These are phyloP conservation scores for Hypocryptadius cinnamomeus DNA, from an alignment of 2,113 vertebrate genomes.

Conservation along the genomic window DNA sequence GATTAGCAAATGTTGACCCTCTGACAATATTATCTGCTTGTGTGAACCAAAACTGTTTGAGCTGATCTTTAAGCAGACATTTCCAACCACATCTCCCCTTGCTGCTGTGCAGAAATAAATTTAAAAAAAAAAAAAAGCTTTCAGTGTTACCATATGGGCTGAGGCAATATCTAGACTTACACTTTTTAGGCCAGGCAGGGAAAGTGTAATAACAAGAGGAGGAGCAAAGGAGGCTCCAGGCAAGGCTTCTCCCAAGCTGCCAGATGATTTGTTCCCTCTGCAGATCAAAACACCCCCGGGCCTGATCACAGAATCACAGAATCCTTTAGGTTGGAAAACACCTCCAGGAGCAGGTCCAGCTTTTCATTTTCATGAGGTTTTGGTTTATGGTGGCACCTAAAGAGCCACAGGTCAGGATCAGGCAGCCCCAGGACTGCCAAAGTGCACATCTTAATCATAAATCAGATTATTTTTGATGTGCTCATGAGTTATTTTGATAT, in stretches of 20 bases:
- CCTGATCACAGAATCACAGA: not conserved
- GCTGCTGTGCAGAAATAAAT: not conserved
- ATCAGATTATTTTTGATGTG: not conserved
- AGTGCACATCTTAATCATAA: not conserved
- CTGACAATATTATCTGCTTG: not conserved
- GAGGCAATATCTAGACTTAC: conserved; percentile 23
- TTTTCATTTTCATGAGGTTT: not conserved
- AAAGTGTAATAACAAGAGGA: not conserved
- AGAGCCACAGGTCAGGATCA: not conserved
- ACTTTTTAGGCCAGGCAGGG: not conserved
- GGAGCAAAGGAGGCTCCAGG: not conserved
- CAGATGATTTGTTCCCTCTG: not conserved
- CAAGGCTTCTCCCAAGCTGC: not conserved
- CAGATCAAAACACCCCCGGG: not conserved
- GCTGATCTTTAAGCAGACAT: not conserved
- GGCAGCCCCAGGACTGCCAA: not conserved
- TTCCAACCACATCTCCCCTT: not conserved
- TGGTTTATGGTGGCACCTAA: not conserved
- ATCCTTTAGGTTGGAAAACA: not conserved
- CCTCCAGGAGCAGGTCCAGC: not conserved
- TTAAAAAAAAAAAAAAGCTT: not conserved
- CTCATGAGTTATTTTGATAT: not conserved
- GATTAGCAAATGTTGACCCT: not conserved
- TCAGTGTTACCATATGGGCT: not conserved
- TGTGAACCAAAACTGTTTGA: not conserved